These are phyloP conservation scores for Tapirus indicus DNA, from an alignment of 2,797 vertebrate species.

Conservation along the genomic window DNA sequence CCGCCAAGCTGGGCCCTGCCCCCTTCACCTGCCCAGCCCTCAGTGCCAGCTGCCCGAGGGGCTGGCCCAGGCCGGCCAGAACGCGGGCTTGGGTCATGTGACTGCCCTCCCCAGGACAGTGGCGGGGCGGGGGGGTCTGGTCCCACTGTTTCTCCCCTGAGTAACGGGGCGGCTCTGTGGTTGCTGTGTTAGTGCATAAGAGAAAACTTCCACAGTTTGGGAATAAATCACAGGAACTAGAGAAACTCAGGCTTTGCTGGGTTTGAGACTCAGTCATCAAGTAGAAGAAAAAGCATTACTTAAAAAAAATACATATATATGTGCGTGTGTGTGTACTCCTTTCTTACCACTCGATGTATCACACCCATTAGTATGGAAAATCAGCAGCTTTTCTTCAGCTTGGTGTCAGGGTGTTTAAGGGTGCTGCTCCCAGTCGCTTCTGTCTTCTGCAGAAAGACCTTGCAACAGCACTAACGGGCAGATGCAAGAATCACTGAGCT, in stretches of 20 bases:
- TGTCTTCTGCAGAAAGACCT: not conserved
- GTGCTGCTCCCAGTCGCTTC: rapidly evolving
- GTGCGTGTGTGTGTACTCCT: no score
- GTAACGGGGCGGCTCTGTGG: not conserved
- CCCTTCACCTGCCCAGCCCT: not conserved
- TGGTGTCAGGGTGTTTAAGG: not conserved
- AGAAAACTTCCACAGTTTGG: not conserved
- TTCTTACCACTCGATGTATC: not conserved
- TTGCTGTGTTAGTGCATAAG: rapidly evolving
- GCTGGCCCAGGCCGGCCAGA: rapidly evolving
- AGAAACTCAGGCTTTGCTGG: not conserved
- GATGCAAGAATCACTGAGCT: rapidly evolving
- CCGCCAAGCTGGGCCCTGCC: no score
- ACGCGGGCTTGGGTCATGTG: rapidly evolving
- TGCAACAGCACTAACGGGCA: rapidly evolving
- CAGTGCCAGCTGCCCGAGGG: not conserved
- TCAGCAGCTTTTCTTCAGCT: not conserved
- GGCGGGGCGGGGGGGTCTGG: no score
- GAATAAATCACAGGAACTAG: rapidly evolving
- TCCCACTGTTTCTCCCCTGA: not conserved
- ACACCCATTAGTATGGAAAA: rapidly evolving
- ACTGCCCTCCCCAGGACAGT: not conserved
- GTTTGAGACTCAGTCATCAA: not conserved
- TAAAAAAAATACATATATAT: not conserved
- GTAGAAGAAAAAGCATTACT: not conserved